Evolutionary conservation across 35 echinoderm and acorn worm species (phyloP).

Genomic region (Apostichopus parvimensis): DNA sequence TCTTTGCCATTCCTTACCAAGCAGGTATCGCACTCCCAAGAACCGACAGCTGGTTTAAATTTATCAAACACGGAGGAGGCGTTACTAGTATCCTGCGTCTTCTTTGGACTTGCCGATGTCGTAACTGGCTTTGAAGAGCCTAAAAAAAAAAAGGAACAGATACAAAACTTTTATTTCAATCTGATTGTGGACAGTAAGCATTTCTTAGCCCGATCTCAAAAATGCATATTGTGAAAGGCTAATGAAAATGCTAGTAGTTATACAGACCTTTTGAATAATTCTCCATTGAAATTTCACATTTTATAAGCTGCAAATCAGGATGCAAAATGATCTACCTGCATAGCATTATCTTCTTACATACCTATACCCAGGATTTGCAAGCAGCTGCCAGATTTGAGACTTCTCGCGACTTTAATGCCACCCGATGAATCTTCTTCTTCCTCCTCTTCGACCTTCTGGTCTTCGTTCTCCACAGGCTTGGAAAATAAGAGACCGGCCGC

Average conservation of each 20-base stretch:
- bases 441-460: not conserved
- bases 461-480: not conserved
- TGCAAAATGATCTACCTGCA: no score
- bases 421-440: slow-evolving; percentile 31
- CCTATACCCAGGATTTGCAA: slow-evolving; percentile 80
- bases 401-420: slow-evolving; percentile 80
- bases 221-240: not conserved
- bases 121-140: not conserved
- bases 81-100: not conserved
- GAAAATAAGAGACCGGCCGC: not conserved
- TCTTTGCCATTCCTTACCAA: slow-evolving; percentile 21
- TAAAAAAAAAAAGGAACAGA: not conserved
- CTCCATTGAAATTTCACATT: no score
- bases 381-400: slow-evolving; percentile 86
- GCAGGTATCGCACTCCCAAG: slow-evolving; percentile 72
- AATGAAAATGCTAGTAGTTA: not conserved
- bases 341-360: slow-evolving; percentile 47
- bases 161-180: no score
- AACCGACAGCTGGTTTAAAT: slow-evolving; percentile 45
- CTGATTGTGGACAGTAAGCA: no score
- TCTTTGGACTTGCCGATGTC: not conserved
- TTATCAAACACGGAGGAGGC: slow-evolving; percentile 38
- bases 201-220: no score
- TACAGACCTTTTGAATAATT: not conserved
- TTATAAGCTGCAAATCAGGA: no score